Evolutionary conservation across 2,888 invertebrate genomes (phyloP).

Genomic region (Schrankia costaestrigalis): DNA sequence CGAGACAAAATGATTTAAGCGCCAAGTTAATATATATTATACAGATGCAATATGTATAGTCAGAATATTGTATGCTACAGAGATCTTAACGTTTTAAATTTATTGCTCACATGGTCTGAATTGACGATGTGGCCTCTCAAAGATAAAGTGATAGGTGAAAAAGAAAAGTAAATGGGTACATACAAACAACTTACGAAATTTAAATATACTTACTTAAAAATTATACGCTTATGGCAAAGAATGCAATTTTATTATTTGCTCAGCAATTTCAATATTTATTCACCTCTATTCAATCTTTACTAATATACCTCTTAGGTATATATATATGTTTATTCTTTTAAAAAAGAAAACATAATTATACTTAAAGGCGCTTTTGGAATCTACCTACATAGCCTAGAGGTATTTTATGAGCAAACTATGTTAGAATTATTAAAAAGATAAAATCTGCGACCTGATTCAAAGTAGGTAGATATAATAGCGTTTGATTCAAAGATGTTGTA

Average conservation of each 20-base stretch:
- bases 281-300: conserved; percentile 1
- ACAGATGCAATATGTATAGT: conserved; percentile 47
- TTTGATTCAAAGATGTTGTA: too few species aligned
- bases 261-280: conserved; percentile 4
- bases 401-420: too few species aligned
- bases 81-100: conserved; percentile 47
- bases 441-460: too few species aligned
- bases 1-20: conserved; percentile 47
- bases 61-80: conserved; percentile 45
- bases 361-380: neutral
- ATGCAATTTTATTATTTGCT: conserved; percentile 5
- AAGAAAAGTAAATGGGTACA: conserved; percentile 15
- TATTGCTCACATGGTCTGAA: conserved; percentile 26
- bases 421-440: too few species aligned
- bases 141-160: conserved; percentile 13
- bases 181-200: too few species aligned
- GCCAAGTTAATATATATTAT: conserved; percentile 48
- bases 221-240: conserved; percentile 11
- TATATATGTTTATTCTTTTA: conserved; percentile 9
- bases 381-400: too few species aligned
- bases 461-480: too few species aligned
- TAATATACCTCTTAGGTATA: too few species aligned
- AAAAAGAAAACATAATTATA: conserved; percentile 4
- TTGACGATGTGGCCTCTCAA: conserved; percentile 19
- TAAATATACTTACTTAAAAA: conserved; percentile 23